Conservation (phyloP, 2,888 invertebrate genomes). For the Ceratothoa steindachneri region DNA sequence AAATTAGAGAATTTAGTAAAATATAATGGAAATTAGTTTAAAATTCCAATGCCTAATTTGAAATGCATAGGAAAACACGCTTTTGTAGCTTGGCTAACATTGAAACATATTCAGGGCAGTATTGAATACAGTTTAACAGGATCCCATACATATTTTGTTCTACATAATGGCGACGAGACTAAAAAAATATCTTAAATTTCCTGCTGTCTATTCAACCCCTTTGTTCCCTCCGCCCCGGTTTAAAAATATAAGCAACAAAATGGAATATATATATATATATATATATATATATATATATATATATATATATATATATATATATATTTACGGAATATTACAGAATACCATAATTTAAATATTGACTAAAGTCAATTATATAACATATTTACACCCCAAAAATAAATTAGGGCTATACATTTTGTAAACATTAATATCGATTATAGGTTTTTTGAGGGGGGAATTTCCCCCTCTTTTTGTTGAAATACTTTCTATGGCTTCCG, state of each 20-base stretch:
- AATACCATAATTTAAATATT: not conserved
- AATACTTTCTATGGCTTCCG: not conserved
- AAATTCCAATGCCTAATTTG: not conserved
- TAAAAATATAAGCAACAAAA: no score
- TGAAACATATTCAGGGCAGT: not conserved
- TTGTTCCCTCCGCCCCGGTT: not conserved
- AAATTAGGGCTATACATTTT: not conserved
- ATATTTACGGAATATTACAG: not conserved
- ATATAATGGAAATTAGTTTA: no score
- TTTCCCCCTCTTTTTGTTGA: not conserved
- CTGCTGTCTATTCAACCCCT: no score
- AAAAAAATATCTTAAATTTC: no score
- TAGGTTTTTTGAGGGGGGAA: not conserved
- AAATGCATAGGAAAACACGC: not conserved
- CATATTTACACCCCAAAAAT: not conserved
- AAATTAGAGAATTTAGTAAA: no score
- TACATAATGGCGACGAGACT: no score
- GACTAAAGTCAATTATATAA: not conserved
- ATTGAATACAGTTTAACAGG: no score
- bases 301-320: conserved; percentile 12
- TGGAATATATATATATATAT: no score
- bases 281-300: conserved; percentile 12
- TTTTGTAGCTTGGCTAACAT: not conserved
- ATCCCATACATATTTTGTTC: no score
- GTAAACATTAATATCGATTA: not conserved